Evolutionary conservation across 2,888 invertebrate genomes (phyloP).

Genomic region (Loripinus fragilis): DNA sequence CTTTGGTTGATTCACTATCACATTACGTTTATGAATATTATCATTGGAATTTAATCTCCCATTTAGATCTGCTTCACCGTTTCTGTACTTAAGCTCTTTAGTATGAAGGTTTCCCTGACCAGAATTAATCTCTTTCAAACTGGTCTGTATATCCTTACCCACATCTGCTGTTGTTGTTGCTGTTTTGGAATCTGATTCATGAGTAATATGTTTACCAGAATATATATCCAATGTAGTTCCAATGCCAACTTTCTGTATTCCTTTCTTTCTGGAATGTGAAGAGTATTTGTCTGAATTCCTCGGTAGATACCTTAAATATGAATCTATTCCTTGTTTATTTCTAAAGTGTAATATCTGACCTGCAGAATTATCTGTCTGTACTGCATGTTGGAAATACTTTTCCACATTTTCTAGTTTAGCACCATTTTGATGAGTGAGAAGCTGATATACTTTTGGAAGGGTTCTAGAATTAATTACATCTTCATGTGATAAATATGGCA

Average conservation of each 20-base stretch:
- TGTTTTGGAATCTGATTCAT: conserved; percentile 2
- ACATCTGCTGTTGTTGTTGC: too few species aligned
- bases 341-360: not conserved
- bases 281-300: not conserved
- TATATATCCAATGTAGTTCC: not conserved
- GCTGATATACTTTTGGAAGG: not conserved
- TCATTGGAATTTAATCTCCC: not conserved
- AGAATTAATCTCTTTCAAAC: too few species aligned
- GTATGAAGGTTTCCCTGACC: too few species aligned
- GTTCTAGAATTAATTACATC: not conserved
- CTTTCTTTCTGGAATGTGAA: conserved; percentile 11
- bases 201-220: conserved; percentile 4
- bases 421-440: not conserved
- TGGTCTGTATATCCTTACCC: too few species aligned
- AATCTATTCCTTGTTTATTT: conserved; percentile 16
- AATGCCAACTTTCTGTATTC: conserved; percentile 7
- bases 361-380: not conserved
- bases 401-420: conserved; percentile 7
- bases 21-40: not conserved
- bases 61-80: not conserved
- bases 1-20: not conserved
- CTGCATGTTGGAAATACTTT: not conserved
- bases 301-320: conserved; percentile 15
- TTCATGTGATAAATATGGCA: conserved; percentile 2
- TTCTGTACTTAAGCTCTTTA: not conserved